Evolutionary conservation across 2,888 invertebrate species (phyloP).

Genomic region (Lasioglossum leucozonium): DNA sequence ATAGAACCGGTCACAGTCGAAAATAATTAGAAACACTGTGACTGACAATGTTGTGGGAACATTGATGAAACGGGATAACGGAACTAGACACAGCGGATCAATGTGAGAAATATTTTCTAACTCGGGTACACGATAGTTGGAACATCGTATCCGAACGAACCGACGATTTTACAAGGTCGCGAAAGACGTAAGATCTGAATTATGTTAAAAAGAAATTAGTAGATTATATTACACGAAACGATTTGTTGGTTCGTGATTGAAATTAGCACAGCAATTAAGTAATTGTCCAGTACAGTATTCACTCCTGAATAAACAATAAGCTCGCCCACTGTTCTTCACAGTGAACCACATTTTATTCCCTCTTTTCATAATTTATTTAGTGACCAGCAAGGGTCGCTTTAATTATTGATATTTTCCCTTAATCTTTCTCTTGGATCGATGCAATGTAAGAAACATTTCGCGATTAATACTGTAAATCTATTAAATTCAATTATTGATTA

Average conservation of each 20-base stretch:
- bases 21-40: constrained; percentile 41
- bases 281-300: neutral
- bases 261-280: neutral
- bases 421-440: neutral
- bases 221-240: neutral
- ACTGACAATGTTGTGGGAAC: neutral
- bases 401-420: neutral
- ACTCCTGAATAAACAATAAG: neutral
- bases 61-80: neutral
- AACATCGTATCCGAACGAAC: neutral
- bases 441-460: too few relatives aligned
- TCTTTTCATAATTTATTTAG: neutral
- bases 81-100: neutral
- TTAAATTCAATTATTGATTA: too few relatives aligned
- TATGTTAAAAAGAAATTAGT: neutral
- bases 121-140: neutral
- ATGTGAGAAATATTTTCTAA: neutral
- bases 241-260: neutral
- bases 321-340: neutral
- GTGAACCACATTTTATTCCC: neutral
- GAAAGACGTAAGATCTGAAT: neutral
- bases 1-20: constrained; percentile 1
- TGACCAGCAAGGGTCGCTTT: neutral
- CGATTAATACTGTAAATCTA: neutral
- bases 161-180: neutral